A percentile compares a stretch with the other conserved stretches of the same genome.
These are phyloP conservation scores for Actinostola sp. DNA, from an alignment of 92 coral and sea anemone genomes.

Conservation along the genomic window DNA sequence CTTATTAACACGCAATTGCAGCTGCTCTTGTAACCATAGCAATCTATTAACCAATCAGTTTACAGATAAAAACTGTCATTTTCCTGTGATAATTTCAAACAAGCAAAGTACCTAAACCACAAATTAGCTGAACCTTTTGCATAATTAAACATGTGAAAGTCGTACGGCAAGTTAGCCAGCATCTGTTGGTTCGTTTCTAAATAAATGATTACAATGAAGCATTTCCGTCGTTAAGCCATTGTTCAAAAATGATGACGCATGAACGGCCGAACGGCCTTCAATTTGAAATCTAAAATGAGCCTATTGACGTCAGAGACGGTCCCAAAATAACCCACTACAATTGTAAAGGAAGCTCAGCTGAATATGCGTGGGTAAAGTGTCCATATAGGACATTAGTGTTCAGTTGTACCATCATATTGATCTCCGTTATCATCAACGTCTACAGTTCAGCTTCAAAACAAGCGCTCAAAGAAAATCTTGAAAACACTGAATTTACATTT, in stretches of 20 bases:
- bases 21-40: slow-evolving; percentile 9
- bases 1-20: neutral
- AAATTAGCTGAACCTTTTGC: neutral
- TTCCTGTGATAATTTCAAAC: neutral
- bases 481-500: too few relatives aligned
- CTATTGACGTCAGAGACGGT: slow-evolving; percentile 33
- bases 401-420: slow-evolving; percentile 9
- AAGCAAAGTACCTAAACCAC: neutral
- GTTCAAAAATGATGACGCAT: slow-evolving; percentile 20
- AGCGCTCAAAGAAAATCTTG: too few relatives aligned
- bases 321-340: slow-evolving; percentile 30
- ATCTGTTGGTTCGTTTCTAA: too few relatives aligned
- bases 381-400: slow-evolving; percentile 20
- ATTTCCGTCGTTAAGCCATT: neutral
- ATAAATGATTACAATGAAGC: neutral
- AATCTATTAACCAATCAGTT: neutral
- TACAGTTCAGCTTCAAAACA: too few relatives aligned
- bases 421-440: slow-evolving; percentile 21
- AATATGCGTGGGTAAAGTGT: slow-evolving; percentile 24
- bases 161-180: too few relatives aligned
- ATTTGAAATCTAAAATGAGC: slow-evolving; percentile 21
- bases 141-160: slow-evolving; percentile 1
- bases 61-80: neutral
- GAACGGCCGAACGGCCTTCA: slow-evolving; percentile 6
- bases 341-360: slow-evolving; percentile 2